These are phyloP conservation scores for Ianthella basta DNA, from an alignment of 37 sponge, comb jelly and placozoan species.

Conservation along the genomic window DNA sequence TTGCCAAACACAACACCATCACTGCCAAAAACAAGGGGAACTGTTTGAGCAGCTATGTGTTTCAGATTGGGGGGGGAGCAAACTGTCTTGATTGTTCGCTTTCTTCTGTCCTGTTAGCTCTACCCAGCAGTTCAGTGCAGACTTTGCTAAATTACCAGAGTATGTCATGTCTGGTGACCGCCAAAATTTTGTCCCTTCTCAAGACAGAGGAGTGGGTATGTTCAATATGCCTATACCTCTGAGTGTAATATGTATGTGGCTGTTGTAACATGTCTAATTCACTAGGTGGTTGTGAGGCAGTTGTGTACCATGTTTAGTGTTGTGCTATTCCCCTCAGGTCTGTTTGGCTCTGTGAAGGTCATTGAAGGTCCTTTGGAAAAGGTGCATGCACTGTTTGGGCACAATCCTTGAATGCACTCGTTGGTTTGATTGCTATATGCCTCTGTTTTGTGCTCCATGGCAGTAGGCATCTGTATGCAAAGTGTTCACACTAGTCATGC, in stretches of 20 bases:
- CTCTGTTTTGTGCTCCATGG: no score
- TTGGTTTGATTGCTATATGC: no score
- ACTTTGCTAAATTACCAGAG: slow-evolving; percentile 31
- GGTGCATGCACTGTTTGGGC: neutral
- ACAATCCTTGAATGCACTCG: neutral
- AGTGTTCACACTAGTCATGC: neutral
- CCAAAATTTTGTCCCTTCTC: neutral
- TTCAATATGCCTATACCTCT: neutral
- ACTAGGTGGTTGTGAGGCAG: neutral
- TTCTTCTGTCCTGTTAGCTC: neutral
- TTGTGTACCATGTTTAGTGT: neutral
- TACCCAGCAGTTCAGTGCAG: neutral
- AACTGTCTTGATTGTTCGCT: no score
- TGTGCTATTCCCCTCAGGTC: slow-evolving; percentile 26
- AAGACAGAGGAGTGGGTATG: slow-evolving; percentile 14
- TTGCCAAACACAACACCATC: no score
- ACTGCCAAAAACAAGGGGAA: no score
- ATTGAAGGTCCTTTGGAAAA: slow-evolving; percentile 57
- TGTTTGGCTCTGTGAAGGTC: slow-evolving; percentile 62
- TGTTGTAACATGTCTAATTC: neutral
- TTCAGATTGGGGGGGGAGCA: no score
- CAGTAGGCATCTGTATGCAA: neutral
- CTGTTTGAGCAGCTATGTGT: no score
- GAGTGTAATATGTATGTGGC: neutral
- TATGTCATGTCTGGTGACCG: slow-evolving; percentile 13